Percentiles rank a stretch among this genome's conserved stretches.
Evolutionary conservation across 2,888 invertebrate species (phyloP).

Genomic region (Zaprionus obscuricornis): DNA sequence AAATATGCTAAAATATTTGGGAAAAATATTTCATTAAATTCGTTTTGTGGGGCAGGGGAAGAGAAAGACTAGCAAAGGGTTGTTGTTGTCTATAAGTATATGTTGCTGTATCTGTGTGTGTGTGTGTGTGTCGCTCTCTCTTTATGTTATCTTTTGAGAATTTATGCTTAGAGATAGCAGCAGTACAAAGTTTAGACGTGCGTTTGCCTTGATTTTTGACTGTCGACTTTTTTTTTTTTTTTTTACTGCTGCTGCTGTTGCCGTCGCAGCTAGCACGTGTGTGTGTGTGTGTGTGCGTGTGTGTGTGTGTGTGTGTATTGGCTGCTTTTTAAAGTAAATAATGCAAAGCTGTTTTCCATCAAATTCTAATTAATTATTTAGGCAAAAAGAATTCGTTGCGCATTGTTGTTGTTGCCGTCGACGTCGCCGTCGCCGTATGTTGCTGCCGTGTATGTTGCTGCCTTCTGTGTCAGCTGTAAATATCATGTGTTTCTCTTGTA

Average conservation of each 20-base stretch:
- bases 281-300: conserved; percentile 9
- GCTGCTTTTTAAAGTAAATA: conserved; percentile 79
- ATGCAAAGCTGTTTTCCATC: conserved; percentile 82
- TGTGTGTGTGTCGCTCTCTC: conserved; percentile 42
- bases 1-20: conserved; percentile 66
- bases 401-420: conserved; percentile 5
- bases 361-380: conserved; percentile 83
- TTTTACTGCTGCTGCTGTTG: conserved; percentile 25
- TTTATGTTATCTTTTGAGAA: conserved; percentile 56
- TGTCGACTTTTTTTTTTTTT: conserved; percentile 12
- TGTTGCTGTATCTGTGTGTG: conserved; percentile 11
- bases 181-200: conserved; percentile 59
- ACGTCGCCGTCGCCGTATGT: background rate
- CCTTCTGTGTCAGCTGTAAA: conserved; percentile 42
- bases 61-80: background rate
- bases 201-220: conserved; percentile 49
- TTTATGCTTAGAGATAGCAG: conserved; percentile 60
- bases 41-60: conserved; percentile 3
- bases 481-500: too few species aligned
- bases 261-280: conserved; percentile 19
- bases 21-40: conserved; percentile 73
- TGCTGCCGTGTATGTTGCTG: conserved; percentile 33
- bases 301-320: conserved; percentile 29
- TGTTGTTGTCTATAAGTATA: conserved; percentile 26
- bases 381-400: conserved; percentile 70